Evolutionary conservation across 30 jellyfish, hydroid and myxozoan species (phyloP).

Genomic region (Sanderia malayensis): DNA sequence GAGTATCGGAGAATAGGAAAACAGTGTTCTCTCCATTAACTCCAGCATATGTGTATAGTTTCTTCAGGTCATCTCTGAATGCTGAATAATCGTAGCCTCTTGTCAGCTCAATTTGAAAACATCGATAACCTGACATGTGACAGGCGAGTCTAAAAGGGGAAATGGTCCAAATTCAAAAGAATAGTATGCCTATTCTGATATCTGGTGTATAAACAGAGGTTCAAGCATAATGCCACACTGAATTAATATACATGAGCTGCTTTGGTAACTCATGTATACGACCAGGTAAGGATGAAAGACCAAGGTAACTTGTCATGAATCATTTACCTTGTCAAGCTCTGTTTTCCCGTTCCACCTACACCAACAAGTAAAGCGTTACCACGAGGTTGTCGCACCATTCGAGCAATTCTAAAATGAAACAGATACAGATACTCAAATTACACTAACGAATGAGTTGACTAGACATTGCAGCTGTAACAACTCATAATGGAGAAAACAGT

Average conservation of each 20-base stretch:
- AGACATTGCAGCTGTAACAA: too few species aligned
- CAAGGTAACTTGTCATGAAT: too few species aligned
- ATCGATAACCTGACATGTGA: slow-evolving; percentile 94
- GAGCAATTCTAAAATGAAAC: slow-evolving; percentile 60
- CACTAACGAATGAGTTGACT: too few species aligned
- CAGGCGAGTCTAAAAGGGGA: slow-evolving; percentile 91
- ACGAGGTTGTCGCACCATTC: slow-evolving; percentile 96
- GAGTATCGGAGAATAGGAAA: slow-evolving; percentile 90
- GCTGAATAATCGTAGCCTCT: slow-evolving; percentile 94
- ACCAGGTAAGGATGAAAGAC: too few species aligned
- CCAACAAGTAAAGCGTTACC: slow-evolving; percentile 97
- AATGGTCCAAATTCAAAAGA: too few species aligned
- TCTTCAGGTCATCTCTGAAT: slow-evolving; percentile 80
- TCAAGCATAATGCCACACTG: too few species aligned
- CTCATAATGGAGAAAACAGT: too few species aligned
- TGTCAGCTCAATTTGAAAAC: slow-evolving; percentile 90
- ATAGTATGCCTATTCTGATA: too few species aligned
- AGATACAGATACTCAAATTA: too few species aligned
- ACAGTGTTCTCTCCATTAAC: slow-evolving; percentile 90
- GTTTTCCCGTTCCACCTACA: slow-evolving; percentile 98
- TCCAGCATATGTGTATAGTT: slow-evolving; percentile 86
- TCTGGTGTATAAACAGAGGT: too few species aligned
- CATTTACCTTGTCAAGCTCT: slow-evolving; percentile 90
- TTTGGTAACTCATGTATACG: too few species aligned
- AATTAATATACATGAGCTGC: too few species aligned